These are phyloP conservation scores for Sylvicola fuscatus DNA, from an alignment of 2,888 invertebrate genomes.

Conservation along the genomic window DNA sequence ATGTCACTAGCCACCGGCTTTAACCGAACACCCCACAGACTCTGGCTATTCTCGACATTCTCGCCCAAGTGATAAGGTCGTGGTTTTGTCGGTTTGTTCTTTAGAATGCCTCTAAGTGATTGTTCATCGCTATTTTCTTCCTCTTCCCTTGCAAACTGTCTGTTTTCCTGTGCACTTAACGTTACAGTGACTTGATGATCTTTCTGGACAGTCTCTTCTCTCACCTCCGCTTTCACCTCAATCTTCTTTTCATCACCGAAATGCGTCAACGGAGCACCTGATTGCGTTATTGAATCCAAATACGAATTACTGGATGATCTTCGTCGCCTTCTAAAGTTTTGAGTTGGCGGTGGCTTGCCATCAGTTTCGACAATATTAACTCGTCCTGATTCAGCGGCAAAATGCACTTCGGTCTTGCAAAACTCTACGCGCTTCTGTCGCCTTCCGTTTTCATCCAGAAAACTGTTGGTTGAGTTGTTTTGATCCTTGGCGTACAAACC, in stretches of 20 bases:
- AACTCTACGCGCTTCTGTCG: constrained; percentile 58
- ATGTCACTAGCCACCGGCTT: constrained; percentile 16
- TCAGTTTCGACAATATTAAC: constrained; percentile 77
- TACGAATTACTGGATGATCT: constrained; percentile 13
- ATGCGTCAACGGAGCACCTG: constrained; percentile 35
- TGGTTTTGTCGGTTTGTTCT: constrained; percentile 52
- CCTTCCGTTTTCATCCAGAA: constrained; percentile 24
- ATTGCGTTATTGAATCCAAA: constrained; percentile 8
- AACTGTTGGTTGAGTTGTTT: constrained; percentile 10
- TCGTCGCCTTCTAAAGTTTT: constrained; percentile 51
- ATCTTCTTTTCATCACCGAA: constrained; percentile 32
- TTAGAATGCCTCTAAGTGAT: constrained; percentile 46
- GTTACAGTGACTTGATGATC: background rate
- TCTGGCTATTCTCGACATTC: constrained; percentile 30
- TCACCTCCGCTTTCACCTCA: no score
- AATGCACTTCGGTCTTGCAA: constrained; percentile 75
- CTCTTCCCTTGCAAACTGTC: constrained; percentile 6
- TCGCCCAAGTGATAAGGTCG: constrained; percentile 54
- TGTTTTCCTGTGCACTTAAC: background rate
- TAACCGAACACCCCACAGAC: constrained; percentile 30
- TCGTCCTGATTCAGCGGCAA: constrained; percentile 65
- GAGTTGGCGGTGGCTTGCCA: constrained; percentile 68
- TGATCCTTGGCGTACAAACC: constrained; percentile 11
- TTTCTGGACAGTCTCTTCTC: background rate
- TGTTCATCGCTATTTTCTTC: constrained; percentile 20